Base-by-base conservation (phyloP, 2,888 invertebrate species). In the Halictus quadricinctus region DNA sequence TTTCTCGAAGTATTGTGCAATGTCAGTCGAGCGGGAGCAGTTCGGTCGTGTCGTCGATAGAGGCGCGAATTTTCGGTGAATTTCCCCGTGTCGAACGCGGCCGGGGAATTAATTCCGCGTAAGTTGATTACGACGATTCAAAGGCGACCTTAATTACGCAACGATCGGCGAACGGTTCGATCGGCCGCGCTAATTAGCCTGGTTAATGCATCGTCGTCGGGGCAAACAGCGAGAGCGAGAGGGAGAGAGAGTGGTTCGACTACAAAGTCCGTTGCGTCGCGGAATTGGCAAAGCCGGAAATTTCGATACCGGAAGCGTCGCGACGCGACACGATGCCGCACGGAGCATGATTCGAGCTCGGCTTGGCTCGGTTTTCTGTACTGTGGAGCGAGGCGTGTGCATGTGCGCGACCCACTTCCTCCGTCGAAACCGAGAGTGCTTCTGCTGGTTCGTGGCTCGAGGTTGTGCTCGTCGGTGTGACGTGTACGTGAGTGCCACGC, bases 221-320 rank as follows among this genome's bases (percentile, higher is more conserved):
- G 13, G 25, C 58, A 70, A 36, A 66, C 54, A 46, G 12, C 3
- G 69, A 12, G 69, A 21, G 0, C 4, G 43, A 8, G 1, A 21
- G 10, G 4, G 69, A n/a, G 41, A 50, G 29, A 64, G 21, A 46
- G 50, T 21, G 43, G 69, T 43, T 29, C 29, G 18, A 66, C 43
- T 54, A 64, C 41, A 41, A 54, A 66, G 78, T 76, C 75, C 78
- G 81, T 80, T 82, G 87, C 89, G 76, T 88, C 88, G 91, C 83
- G 80, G 89, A 90, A 91, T 91, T 91, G 91, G 88, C 88, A 91
- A 89, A 93, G 90, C 92, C 93, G 93, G 93, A 93, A 93, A 93
- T 93, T 92, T 93, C 93, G 93, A 92, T 93, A 92, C 91, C 92
- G 93, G 93, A 93, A 93, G 89, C 91, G 90, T 21, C 54, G 87